Evolutionary conservation across 2,888 invertebrate species (phyloP), one percentile per base, ranked within the genome.

Genomic region (Diabrotica balteata): DNA sequence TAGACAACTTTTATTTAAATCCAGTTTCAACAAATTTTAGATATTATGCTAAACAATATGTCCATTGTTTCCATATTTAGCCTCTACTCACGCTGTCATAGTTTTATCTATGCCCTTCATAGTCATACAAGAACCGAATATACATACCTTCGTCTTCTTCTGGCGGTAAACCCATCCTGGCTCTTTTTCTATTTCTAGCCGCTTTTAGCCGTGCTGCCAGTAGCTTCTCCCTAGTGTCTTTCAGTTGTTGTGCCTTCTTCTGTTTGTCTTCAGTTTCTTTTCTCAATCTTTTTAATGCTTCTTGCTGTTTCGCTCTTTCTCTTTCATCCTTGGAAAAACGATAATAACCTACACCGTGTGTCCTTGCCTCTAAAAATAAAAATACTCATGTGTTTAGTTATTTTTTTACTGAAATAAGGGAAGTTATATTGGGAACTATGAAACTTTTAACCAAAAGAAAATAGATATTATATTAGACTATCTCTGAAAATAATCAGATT

Each of bases 281-380:
- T 0, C 96, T 87, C 44, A 91, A 83, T 72, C 90, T 89, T 59
- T 89, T 86, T 64, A 98, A 85, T 75, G 91, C 91, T 60, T 90
- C 90, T 86, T 96, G 93, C 83, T 98, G 96, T 76, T 90, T 88
- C 1, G 87, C 85, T 74, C 97, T 90, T 77, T 91, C 89, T 3
- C 87, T 87, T 76, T 95, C 95, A 77, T 97, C 93, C 54, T 92
- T 93, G 10, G 96, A 94, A 83, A 98, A 97, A 32, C 91, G 89
- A 84, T 92, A 97, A 84, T 95, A 98, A 7, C 94, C 95, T 17
- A 95, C 95, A 79, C 97, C 98, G 80, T 97, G 97, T 9, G 91
- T 89, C 70, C 97, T 88, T 0, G 96, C 94, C 90, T 98, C 97
- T 91, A 83, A 32, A 32, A 83, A 81, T 32, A 32, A 32, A 32